Evolutionary conservation across 2,888 invertebrate species (phyloP), one percentile per base, ranked within the genome.

Genomic region (Cheilosia vulpina): DNA sequence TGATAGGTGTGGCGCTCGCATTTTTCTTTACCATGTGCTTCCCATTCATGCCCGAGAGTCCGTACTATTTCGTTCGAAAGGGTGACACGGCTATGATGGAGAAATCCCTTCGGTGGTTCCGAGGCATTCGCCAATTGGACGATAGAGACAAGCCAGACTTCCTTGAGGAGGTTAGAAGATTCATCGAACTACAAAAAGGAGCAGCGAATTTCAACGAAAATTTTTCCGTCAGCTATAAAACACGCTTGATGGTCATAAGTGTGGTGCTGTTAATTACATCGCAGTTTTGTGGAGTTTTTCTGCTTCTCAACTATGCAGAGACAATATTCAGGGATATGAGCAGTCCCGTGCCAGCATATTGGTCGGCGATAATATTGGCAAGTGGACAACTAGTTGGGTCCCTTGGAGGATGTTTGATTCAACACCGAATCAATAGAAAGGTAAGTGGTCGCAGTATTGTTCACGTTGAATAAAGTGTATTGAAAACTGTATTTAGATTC

Each of bases 21-120:
- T 87, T 90, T 9, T 27, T 87, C 0, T 91, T 91, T 68, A 88
- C 89, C 0, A 69, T 92, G 85, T 58, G 78, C 19, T 92, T 91
- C 17, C 90, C 91, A 15, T 92, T 91, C 38, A 89, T 91, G 4
- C 91, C 90, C 68, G 91, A 91, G 85, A 91, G 90, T 53, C 92
- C 91, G 0, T 88, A 89, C 38, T 90, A 89, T 58, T 90, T 88
- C 75, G 47, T 89, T 57, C 89, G 89, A 2, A 88, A 88, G 11
- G 89, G 88, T 1, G 87, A 91, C 55, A 68, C 88, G 4, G 17
- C 87, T 1, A 72, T 88, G 9, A 68, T 91, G 88, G 91, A 91
- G 75, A 91, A 91, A 47, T 90, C 92, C 0, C 57, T 91, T 55
- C 88, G 91, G 34, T 91, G 91, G 90, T 91, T 90, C 73, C 91